phyloP scores from a whole-genome alignment of 2,113 vertebrate species.

The Ptyas mucosa region DNA sequence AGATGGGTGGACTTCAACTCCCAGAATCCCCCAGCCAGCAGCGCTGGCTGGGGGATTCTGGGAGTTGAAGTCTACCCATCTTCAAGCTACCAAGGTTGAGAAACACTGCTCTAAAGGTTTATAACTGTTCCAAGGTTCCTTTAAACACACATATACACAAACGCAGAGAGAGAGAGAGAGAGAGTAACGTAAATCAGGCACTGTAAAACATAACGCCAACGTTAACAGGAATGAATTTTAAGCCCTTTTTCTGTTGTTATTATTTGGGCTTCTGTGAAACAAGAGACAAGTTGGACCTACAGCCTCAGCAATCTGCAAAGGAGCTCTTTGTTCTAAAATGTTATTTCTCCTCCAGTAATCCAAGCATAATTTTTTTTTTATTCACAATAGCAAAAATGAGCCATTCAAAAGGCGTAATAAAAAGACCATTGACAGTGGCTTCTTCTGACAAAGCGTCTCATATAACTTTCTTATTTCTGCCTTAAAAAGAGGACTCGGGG shows the following conservation, averaged over 20 bases:
- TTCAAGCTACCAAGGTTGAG: too few relatives aligned
- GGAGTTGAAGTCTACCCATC: too few relatives aligned
- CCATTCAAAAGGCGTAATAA: constrained; percentile 57
- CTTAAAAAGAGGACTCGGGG: neutral
- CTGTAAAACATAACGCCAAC: constrained; percentile 53
- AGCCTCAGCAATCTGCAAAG: constrained; percentile 57
- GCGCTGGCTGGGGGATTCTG: too few relatives aligned
- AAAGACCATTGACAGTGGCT: constrained; percentile 42
- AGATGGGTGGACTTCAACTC: too few relatives aligned
- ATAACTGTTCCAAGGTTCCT: constrained; percentile 52
- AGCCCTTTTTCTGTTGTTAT: constrained; percentile 37
- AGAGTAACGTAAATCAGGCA: constrained; percentile 57
- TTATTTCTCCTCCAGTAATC: constrained; percentile 51
- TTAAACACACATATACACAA: neutral
- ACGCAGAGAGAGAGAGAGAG: neutral
- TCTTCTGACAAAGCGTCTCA: constrained; percentile 42
- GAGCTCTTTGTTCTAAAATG: constrained; percentile 66
- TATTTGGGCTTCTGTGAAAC: constrained; percentile 61
- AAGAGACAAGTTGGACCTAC: constrained; percentile 49
- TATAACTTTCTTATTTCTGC: constrained; percentile 42
- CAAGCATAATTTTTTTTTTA: constrained; percentile 65
- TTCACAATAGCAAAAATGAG: constrained; percentile 60
- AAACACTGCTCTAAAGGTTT: constrained; percentile 2
- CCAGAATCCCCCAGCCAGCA: too few relatives aligned
- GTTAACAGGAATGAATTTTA: constrained; percentile 69